Evolutionary conservation across 2,888 invertebrate species (phyloP).

Genomic region (Amphimallon solstitiale): DNA sequence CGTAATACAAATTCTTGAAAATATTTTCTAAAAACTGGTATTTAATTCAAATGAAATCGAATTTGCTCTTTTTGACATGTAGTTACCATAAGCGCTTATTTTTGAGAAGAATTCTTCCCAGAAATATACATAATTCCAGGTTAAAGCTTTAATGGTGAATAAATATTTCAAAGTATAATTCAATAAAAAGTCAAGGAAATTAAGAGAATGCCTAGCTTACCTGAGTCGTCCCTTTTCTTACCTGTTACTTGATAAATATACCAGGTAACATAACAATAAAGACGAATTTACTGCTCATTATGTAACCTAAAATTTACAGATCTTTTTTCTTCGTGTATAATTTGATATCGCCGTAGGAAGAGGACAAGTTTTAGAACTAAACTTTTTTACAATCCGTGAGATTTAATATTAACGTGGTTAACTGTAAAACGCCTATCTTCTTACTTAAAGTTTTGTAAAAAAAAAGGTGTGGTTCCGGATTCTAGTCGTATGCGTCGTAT

Average conservation of each 20-base stretch:
- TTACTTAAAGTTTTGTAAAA: background rate
- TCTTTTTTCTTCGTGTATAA: conserved; percentile 11
- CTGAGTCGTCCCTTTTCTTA: conserved; percentile 20
- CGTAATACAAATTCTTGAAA: no score
- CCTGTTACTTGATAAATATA: conserved; percentile 29
- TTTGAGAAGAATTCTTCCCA: background rate
- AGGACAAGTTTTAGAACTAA: background rate
- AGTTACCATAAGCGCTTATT: no score
- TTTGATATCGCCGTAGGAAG: conserved; percentile 20
- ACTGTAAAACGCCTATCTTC: background rate
- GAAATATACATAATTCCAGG: background rate
- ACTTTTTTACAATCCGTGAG: background rate
- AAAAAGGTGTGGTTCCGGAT: no score
- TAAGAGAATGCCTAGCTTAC: conserved; percentile 3
- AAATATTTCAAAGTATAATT: conserved; percentile 12
- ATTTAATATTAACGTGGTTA: background rate
- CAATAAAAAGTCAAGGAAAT: conserved; percentile 15
- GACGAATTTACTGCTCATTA: conserved; percentile 32
- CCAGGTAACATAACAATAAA: conserved; percentile 24
- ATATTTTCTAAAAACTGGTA: no score
- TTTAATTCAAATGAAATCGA: no score
- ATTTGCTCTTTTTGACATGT: no score
- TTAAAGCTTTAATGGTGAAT: conserved; percentile 2
- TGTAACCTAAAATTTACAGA: conserved; percentile 29
- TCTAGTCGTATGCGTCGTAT: no score